Evolutionary conservation across 1,140 invertebrate species (phyloP).

Genomic region (Pachypsylla venusta): DNA sequence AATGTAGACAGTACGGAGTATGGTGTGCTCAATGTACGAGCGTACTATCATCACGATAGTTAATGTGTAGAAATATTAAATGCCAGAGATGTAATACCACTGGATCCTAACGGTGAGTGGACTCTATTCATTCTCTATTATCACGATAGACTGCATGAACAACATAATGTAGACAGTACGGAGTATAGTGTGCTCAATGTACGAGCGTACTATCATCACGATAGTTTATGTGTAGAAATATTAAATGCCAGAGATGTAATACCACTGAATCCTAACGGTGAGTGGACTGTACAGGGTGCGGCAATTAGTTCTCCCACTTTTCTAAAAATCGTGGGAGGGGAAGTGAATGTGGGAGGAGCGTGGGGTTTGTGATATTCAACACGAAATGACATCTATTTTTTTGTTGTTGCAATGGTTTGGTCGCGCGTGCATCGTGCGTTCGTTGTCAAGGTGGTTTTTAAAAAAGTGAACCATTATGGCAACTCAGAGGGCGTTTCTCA

Average conservation of each 20-base stretch:
- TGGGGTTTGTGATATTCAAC: too few species aligned
- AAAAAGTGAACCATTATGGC: too few species aligned
- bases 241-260: constrained; percentile 79
- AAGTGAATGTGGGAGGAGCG: too few species aligned
- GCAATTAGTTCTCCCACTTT: too few species aligned
- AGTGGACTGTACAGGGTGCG: too few species aligned
- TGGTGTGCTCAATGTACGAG: constrained; percentile 48
- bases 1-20: constrained; percentile 33
- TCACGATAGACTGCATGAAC: constrained; percentile 58
- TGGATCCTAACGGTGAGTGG: constrained; percentile 86
- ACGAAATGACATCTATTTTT: too few species aligned
- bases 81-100: constrained; percentile 75
- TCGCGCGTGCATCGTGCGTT: too few species aligned
- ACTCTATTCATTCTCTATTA: constrained; percentile 73
- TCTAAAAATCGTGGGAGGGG: too few species aligned
- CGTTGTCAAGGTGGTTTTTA: too few species aligned
- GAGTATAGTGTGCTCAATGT: constrained; percentile 46
- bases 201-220: constrained; percentile 71
- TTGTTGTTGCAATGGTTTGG: too few species aligned
- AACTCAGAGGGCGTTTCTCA: too few species aligned
- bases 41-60: constrained; percentile 78
- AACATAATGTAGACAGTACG: constrained; percentile 33
- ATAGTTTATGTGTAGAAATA: constrained; percentile 76
- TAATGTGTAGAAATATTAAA: constrained; percentile 76
- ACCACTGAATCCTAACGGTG: constrained; percentile 85